Conservation (phyloP, 2,888 invertebrate species). For the Megastigmus dorsalis region DNA sequence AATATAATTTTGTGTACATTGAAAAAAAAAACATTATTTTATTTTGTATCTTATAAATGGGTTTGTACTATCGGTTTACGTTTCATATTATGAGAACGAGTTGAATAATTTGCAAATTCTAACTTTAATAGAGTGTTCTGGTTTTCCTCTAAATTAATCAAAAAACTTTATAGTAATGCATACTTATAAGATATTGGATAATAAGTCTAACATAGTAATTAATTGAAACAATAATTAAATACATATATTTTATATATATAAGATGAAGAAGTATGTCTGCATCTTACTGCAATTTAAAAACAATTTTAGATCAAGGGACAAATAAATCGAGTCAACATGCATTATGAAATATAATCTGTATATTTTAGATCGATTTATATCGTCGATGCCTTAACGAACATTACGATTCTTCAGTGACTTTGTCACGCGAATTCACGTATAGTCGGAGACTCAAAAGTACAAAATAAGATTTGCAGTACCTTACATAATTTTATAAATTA, state of each 20-base stretch:
- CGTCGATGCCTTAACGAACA: conserved; percentile 32
- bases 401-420: conserved; percentile 9
- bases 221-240: neutral
- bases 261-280: neutral
- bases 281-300: neutral
- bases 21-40: neutral
- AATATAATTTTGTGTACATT: neutral
- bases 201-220: no score
- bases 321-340: conserved; percentile 17
- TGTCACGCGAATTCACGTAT: neutral
- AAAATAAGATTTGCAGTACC: conserved; percentile 23
- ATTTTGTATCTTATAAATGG: no score
- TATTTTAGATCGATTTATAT: conserved; percentile 41
- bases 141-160: no score
- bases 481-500: conserved; percentile 27
- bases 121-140: no score
- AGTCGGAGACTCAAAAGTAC: conserved; percentile 11
- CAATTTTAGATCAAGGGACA: neutral
- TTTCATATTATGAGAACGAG: no score
- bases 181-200: no score
- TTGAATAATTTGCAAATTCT: no score
- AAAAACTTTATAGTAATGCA: no score
- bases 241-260: conserved; percentile 1
- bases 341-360: conserved; percentile 51
- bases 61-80: no score